A percentile compares a stretch with the other conserved stretches of the same genome.
phyloP scores from a whole-genome alignment of 1,140 invertebrate species.

The Polypedilum vanderplanki region DNA sequence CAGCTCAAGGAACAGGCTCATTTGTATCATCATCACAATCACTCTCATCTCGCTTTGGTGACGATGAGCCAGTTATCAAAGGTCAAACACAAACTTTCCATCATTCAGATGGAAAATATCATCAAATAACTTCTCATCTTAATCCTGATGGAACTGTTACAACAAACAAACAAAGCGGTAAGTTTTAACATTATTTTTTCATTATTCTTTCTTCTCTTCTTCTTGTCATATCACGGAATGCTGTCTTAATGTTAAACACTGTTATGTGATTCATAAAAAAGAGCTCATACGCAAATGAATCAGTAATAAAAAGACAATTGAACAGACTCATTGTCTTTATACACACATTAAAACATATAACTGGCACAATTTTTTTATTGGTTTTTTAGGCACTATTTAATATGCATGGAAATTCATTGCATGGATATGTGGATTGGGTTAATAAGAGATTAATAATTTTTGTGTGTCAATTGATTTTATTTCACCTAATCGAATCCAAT shows the following conservation, averaged over 20 bases:
- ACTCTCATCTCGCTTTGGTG: neutral
- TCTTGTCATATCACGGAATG: neutral
- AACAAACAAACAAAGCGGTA: neutral
- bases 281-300: neutral
- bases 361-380: neutral
- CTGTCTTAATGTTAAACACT: neutral
- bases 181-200: neutral
- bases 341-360: neutral
- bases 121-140: neutral
- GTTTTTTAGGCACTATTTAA: neutral
- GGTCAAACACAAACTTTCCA: neutral
- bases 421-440: neutral
- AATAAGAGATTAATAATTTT: neutral
- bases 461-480: neutral
- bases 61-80: neutral
- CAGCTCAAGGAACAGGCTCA: neutral
- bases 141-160: neutral
- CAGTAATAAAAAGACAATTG: neutral
- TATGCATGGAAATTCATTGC: neutral
- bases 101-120: neutral
- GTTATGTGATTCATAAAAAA: neutral
- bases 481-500: neutral
- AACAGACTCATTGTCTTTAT: neutral
- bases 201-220: neutral
- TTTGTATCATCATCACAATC: neutral